A percentile compares a stretch with the other conserved stretches of the same genome.
These are phyloP conservation scores for Drosophila bifasciata DNA, from an alignment of 1,140 invertebrate genomes.

Conservation along the genomic window DNA sequence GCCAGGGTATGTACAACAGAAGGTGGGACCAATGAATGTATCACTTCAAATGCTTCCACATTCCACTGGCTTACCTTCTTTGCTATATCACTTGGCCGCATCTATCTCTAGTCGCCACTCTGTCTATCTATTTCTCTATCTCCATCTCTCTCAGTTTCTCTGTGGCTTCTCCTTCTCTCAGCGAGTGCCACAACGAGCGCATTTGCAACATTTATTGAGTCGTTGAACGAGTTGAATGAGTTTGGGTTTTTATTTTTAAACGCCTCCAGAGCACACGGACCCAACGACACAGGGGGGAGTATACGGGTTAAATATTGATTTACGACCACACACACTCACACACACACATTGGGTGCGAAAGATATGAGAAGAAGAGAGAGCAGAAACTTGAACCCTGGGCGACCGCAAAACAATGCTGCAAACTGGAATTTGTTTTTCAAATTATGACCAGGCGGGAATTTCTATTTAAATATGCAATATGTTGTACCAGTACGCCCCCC, in stretches of 20 bases:
- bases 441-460: slow-evolving; percentile 53
- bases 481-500: no score
- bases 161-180: slow-evolving; percentile 23
- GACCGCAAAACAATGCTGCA: slow-evolving; percentile 41
- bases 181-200: slow-evolving; percentile 61
- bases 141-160: slow-evolving; percentile 1
- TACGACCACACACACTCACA: slow-evolving; percentile 61
- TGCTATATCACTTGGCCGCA: no score
- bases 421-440: slow-evolving; percentile 66
- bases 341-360: slow-evolving; percentile 1
- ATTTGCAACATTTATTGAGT: slow-evolving; percentile 82
- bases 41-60: no score
- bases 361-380: slow-evolving; percentile 13
- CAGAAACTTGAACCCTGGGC: slow-evolving; percentile 17
- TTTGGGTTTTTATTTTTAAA: slow-evolving; percentile 81
- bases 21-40: no score
- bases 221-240: slow-evolving; percentile 81
- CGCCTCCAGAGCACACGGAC: slow-evolving; percentile 56
- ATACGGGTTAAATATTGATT: slow-evolving; percentile 78
- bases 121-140: slow-evolving; percentile 1
- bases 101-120: no score
- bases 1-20: not conserved
- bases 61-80: no score
- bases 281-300: slow-evolving; percentile 46
- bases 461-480: slow-evolving; percentile 37